Evolutionary conservation across 2,113 vertebrate species (phyloP).

Genomic region (Choloepus hoffmanni): DNA sequence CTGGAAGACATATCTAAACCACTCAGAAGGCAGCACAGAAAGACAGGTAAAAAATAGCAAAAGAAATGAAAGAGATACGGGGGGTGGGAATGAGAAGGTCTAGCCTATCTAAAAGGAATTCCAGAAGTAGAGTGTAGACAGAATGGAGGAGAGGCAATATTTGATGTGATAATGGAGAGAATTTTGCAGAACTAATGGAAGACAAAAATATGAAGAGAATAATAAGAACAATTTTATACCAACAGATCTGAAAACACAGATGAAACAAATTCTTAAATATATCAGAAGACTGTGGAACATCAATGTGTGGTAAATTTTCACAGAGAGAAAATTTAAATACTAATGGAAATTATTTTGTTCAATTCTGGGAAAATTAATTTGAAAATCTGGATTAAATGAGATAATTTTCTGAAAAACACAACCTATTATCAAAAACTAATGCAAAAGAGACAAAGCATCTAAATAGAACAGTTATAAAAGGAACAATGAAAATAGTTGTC

Average conservation of each 20-base stretch:
- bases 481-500: not conserved
- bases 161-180: not conserved
- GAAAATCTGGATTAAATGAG: not conserved
- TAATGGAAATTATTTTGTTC: not conserved
- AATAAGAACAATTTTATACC: not conserved
- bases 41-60: not conserved
- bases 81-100: not conserved
- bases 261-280: not conserved
- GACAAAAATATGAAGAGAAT: not conserved
- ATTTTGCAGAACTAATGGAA: not conserved
- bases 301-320: not conserved
- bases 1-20: not conserved
- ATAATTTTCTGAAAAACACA: not conserved
- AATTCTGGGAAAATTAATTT: not conserved
- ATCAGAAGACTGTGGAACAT: not conserved
- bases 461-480: not conserved
- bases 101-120: not conserved
- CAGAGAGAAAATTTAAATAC: not conserved
- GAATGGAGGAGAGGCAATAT: not conserved
- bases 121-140: not conserved
- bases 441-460: not conserved
- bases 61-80: not conserved
- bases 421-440: not conserved
- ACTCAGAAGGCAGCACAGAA: not conserved
- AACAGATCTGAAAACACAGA: not conserved